Conservation (phyloP, 2,113 vertebrate genomes). For the Tursiops truncatus region DNA sequence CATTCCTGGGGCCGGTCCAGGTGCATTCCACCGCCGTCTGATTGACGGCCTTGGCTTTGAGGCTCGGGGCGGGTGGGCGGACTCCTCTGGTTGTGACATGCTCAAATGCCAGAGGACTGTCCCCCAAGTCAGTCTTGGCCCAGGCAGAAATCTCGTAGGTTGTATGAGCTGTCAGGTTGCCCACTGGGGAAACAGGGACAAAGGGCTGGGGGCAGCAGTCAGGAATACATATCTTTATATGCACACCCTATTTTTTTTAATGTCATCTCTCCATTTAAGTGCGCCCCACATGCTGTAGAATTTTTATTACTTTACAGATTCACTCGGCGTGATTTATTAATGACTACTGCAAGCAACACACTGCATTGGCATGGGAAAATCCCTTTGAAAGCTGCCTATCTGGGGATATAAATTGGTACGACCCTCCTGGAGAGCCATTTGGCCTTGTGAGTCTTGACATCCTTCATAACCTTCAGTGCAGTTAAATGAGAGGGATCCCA, state of each 20-base stretch:
- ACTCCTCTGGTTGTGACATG: conserved; percentile 88
- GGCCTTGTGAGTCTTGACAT: not conserved
- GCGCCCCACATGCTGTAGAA: not conserved
- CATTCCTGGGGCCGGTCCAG: conserved; percentile 89
- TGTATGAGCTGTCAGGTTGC: conserved; percentile 93
- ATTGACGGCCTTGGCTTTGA: conserved; percentile 94
- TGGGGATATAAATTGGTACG: not conserved
- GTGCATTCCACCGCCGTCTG: conserved; percentile 95
- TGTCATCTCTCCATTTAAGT: not conserved
- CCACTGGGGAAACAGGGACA: conserved; percentile 81
- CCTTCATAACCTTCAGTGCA: not conserved
- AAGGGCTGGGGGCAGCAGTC: not conserved
- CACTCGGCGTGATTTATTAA: not conserved
- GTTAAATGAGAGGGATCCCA: not conserved
- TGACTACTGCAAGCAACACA: not conserved
- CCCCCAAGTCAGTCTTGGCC: conserved; percentile 93
- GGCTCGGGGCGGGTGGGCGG: conserved; percentile 86
- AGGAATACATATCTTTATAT: not conserved
- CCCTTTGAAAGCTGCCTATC: not conserved
- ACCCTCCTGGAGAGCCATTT: not conserved
- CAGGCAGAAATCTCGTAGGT: conserved; percentile 95
- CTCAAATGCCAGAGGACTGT: conserved; percentile 92
- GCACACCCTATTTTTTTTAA: not conserved
- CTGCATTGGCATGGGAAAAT: not conserved
- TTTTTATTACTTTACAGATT: not conserved